Conservation (phyloP, 2,888 invertebrate species). For the Sesia bembeciformis region DNA sequence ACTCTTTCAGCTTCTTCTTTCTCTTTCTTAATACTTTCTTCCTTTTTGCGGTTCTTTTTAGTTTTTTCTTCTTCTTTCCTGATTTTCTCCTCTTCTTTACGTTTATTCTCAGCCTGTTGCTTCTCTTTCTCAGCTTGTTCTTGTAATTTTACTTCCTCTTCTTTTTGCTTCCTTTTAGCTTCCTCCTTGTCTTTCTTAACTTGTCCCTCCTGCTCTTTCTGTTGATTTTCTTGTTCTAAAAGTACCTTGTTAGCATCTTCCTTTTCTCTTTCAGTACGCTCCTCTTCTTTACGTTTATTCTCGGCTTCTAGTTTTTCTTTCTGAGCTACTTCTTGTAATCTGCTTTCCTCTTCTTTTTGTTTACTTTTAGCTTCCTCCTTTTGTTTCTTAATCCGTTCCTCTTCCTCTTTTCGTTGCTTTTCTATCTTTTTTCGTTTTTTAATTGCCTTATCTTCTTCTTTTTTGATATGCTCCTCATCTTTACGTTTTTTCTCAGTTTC, state of each 20-base stretch:
- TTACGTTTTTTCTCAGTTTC: constrained; percentile 5
- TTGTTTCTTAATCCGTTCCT: background rate
- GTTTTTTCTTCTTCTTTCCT: constrained; percentile 11
- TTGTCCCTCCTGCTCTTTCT: constrained; percentile 2
- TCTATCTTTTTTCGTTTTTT: background rate
- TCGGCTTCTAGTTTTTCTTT: constrained; percentile 10
- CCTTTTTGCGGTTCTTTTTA: constrained; percentile 3
- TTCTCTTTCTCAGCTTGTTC: constrained; percentile 7
- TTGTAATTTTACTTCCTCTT: constrained; percentile 3
- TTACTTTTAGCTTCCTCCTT: background rate
- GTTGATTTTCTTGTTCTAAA: constrained; percentile 1
- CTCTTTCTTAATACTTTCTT: constrained; percentile 7
- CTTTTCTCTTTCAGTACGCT: constrained; percentile 9
- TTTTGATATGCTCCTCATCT: constrained; percentile 1
- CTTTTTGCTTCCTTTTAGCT: constrained; percentile 4
- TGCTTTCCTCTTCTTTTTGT: background rate
- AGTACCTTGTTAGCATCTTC: constrained; percentile 1
- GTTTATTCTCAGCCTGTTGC: constrained; percentile 9
- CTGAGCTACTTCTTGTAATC: constrained; percentile 1
- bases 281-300: constrained; percentile 1
- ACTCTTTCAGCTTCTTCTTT: background rate
- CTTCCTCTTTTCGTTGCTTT: constrained; percentile 1
- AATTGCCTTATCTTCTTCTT: background rate
- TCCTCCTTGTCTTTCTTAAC: constrained; percentile 9
- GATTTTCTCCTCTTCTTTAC: background rate